These are phyloP conservation scores for Tragelaphus imberbis DNA, from an alignment of 2,113 vertebrate genomes.

Conservation along the genomic window DNA sequence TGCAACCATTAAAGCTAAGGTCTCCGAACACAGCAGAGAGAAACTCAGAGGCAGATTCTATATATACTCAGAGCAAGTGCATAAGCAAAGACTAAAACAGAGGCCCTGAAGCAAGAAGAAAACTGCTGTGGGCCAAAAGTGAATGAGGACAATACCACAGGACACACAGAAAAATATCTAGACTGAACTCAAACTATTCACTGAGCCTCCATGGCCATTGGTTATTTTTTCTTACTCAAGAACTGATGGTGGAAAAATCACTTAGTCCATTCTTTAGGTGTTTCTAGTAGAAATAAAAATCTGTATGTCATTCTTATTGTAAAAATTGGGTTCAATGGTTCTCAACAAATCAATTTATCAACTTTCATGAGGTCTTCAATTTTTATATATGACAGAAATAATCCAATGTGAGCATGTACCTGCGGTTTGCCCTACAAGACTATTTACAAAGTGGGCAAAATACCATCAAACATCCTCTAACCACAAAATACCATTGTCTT, in stretches of 20 bases:
- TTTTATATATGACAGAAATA: neutral
- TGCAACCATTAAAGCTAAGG: neutral
- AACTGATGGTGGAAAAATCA: neutral
- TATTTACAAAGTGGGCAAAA: neutral
- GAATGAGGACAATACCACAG: neutral
- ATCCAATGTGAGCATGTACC: neutral
- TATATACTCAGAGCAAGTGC: neutral
- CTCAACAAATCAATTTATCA: neutral
- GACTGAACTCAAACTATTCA: neutral
- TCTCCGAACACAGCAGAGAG: neutral
- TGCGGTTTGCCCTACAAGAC: neutral
- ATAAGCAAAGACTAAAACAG: neutral
- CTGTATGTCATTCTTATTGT: neutral
- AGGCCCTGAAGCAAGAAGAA: neutral
- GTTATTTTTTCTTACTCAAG: neutral
- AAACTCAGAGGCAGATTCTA: neutral
- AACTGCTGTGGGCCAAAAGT: neutral
- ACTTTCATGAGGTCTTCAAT: neutral
- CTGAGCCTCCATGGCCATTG: too few species aligned
- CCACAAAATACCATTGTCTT: neutral
- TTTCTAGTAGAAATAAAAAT: neutral
- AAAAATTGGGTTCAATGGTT: neutral
- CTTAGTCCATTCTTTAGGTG: neutral
- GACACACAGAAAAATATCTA: neutral
- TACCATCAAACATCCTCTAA: neutral